Evolutionary conservation across 1,140 invertebrate genomes (phyloP).

Genomic region (Linepithema humile): DNA sequence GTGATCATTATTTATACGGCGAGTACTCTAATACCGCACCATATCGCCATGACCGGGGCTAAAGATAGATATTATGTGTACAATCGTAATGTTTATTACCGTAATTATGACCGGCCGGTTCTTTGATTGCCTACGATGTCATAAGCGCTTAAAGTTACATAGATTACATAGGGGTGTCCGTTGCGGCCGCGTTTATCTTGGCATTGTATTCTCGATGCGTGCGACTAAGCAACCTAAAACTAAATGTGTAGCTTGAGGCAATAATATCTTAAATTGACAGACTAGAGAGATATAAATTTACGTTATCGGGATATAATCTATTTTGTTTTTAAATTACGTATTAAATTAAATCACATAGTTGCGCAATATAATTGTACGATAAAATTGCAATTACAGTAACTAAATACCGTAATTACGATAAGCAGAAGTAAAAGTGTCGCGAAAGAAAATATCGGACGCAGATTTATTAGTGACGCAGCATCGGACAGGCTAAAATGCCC

Average conservation of each 20-base stretch:
- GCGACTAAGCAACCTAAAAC: background rate
- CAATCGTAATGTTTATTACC: slow-evolving; percentile 58
- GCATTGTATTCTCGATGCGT: slow-evolving; percentile 3
- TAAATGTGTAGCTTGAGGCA: background rate
- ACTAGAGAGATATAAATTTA: background rate
- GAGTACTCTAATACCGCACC: slow-evolving; percentile 63
- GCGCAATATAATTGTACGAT: too few relatives aligned
- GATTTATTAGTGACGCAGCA: slow-evolving; percentile 37
- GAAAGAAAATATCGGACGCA: background rate
- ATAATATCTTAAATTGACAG: background rate
- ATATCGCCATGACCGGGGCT: slow-evolving; percentile 65
- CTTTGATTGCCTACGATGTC: slow-evolving; percentile 52
- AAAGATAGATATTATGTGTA: slow-evolving; percentile 59
- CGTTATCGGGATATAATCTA: too few relatives aligned
- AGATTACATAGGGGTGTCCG: slow-evolving; percentile 33
- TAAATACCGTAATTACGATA: background rate
- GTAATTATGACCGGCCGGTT: slow-evolving; percentile 47
- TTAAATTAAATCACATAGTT: too few relatives aligned
- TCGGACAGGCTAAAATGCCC: background rate
- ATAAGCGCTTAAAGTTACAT: slow-evolving; percentile 52
- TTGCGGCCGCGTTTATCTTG: slow-evolving; percentile 35
- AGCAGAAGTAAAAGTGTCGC: background rate
- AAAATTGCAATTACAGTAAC: background rate
- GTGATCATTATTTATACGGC: slow-evolving; percentile 66
- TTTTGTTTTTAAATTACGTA: too few relatives aligned